A percentile compares a stretch with the other conserved stretches of the same genome.
phyloP scores from a whole-genome alignment of 2,113 vertebrate species.

The Dasyornis broadbenti region DNA sequence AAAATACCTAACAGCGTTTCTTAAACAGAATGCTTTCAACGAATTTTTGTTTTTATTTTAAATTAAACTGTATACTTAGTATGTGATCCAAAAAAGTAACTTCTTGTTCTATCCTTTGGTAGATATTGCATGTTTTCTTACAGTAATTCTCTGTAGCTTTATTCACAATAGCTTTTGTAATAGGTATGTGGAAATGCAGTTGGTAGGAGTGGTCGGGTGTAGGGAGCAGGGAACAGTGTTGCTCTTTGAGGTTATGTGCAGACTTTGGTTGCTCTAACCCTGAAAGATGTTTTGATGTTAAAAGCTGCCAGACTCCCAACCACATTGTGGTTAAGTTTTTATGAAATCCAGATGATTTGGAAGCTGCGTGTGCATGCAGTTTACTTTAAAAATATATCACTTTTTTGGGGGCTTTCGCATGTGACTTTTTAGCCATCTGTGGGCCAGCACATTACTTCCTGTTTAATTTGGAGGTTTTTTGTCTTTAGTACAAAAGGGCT shows the following conservation, averaged over 20 bases:
- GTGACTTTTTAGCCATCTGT: slow-evolving; percentile 59
- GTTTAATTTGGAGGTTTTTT: slow-evolving; percentile 68
- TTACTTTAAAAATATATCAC: slow-evolving; percentile 60
- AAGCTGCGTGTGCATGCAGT: slow-evolving; percentile 44
- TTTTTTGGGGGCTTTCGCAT: slow-evolving; percentile 20
- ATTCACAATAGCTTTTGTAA: not conserved
- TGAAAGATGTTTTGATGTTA: slow-evolving; percentile 58
- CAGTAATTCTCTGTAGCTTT: not conserved
- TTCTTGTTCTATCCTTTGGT: not conserved
- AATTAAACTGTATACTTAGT: not conserved
- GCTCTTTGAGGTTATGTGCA: slow-evolving; percentile 23
- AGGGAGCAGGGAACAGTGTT: not conserved
- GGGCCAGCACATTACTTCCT: slow-evolving; percentile 64
- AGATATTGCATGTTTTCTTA: not conserved
- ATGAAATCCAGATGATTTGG: slow-evolving; percentile 76
- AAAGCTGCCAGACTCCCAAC: slow-evolving; percentile 58
- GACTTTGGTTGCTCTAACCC: slow-evolving; percentile 40
- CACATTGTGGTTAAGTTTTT: slow-evolving; percentile 63
- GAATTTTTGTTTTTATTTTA: not conserved
- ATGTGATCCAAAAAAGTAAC: not conserved
- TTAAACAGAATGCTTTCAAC: not conserved
- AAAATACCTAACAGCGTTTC: not conserved
- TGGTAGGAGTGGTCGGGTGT: not conserved
- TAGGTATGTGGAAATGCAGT: not conserved
- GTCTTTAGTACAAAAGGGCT: slow-evolving; percentile 38